A percentile compares a stretch with the other conserved stretches of the same genome.
Conservation (phyloP, 2,797 vertebrate genomes). For the Phyllotis vaccarum region DNA sequence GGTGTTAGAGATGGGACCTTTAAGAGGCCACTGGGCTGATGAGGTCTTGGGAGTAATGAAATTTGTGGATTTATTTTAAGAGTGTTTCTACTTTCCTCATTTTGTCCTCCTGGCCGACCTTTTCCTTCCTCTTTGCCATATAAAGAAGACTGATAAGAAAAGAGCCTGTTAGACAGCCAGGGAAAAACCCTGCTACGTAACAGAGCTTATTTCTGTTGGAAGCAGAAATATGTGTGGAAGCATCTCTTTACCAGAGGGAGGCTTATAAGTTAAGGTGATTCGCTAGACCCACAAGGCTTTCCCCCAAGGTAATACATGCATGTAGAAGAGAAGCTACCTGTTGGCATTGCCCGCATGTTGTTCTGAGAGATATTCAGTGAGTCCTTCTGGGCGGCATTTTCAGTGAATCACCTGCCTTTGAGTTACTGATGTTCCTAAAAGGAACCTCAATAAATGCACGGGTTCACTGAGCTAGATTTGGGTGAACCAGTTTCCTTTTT, state of each 20-base stretch:
- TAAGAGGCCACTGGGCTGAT: background rate
- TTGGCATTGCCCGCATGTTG: background rate
- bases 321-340: background rate
- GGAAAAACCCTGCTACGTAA: background rate
- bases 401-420: background rate
- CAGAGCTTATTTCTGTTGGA: too few relatives aligned
- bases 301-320: background rate
- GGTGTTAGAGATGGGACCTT: background rate
- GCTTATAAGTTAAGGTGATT: background rate
- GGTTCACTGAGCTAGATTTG: background rate
- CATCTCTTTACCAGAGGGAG: background rate
- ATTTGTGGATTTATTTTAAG: background rate
- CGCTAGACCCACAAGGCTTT: background rate
- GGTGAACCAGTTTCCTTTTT: background rate
- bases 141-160: background rate
- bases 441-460: background rate
- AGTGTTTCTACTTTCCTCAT: background rate
- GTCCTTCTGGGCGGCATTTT: background rate
- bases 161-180: background rate
- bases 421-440: background rate
- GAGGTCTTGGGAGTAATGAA: background rate
- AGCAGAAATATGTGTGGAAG: too few relatives aligned
- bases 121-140: background rate
- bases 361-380: background rate
- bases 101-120: background rate